Conservation (phyloP, 2,888 invertebrate genomes). For the Synergus itoensis region DNA sequence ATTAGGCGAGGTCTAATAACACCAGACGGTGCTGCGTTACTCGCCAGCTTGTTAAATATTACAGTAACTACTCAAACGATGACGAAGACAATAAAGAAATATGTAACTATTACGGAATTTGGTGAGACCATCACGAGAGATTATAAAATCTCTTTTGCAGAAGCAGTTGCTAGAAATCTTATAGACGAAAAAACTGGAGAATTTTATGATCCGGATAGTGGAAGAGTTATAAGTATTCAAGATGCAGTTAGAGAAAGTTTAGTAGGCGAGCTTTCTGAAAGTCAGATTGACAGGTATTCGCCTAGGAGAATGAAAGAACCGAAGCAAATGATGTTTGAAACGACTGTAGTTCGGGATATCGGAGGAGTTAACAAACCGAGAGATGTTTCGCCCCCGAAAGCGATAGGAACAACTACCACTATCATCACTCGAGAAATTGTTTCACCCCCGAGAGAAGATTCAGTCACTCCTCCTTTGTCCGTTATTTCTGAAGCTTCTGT, state of each 20-base stretch:
- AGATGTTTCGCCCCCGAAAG: conserved; percentile 56
- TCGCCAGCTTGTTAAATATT: conserved; percentile 89
- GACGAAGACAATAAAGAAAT: conserved; percentile 89
- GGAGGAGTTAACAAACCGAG: conserved; percentile 46
- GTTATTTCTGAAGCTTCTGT: conserved; percentile 38
- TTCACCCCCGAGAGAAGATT: conserved; percentile 47
- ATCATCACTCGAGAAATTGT: conserved; percentile 66
- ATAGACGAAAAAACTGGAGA: conserved; percentile 89
- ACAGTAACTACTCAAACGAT: conserved; percentile 93
- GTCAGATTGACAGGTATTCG: conserved; percentile 58
- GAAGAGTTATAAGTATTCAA: conserved; percentile 86
- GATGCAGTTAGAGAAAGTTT: conserved; percentile 88
- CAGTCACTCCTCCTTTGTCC: neutral
- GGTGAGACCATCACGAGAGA: conserved; percentile 79
- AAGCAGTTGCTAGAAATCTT: conserved; percentile 87
- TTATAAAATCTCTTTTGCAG: conserved; percentile 85
- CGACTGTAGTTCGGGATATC: conserved; percentile 62
- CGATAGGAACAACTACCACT: conserved; percentile 69
- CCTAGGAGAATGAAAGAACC: conserved; percentile 62
- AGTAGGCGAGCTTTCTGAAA: conserved; percentile 75
- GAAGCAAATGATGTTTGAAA: conserved; percentile 65
- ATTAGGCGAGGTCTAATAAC: conserved; percentile 91
- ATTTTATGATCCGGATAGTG: conserved; percentile 88
- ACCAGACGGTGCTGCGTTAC: conserved; percentile 91
- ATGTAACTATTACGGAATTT: conserved; percentile 87